Evolutionary conservation across 2,888 invertebrate species (phyloP).

Genomic region (Marasmarcha lunaedactyla): DNA sequence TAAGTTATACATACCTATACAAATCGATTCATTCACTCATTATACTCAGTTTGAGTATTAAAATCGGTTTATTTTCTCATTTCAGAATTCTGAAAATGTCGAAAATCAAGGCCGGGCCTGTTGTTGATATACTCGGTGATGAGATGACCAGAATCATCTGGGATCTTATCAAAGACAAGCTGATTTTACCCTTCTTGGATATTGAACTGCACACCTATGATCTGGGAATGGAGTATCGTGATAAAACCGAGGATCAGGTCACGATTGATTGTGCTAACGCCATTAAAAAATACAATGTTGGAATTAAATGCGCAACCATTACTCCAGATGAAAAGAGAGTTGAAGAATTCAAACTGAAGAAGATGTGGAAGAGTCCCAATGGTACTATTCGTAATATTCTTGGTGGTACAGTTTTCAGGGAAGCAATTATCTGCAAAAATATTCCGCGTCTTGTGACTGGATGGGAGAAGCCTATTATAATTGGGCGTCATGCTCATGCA

Average conservation of each 20-base stretch:
- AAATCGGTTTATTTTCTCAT: not conserved
- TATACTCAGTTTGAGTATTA: no score
- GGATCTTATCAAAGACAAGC: slow-evolving; percentile 97
- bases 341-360: slow-evolving; percentile 87
- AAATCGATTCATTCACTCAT: no score
- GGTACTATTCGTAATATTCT: slow-evolving; percentile 90
- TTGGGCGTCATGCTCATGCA: slow-evolving; percentile 98
- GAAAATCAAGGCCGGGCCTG: slow-evolving; percentile 85
- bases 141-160: slow-evolving; percentile 98
- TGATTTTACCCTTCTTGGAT: slow-evolving; percentile 95
- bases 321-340: slow-evolving; percentile 98
- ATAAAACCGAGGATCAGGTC: slow-evolving; percentile 94
- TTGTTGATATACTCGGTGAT: slow-evolving; percentile 94
- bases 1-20: no score
- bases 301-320: slow-evolving; percentile 98
- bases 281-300: slow-evolving; percentile 96
- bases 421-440: slow-evolving; percentile 91
- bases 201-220: slow-evolving; percentile 95
- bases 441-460: slow-evolving; percentile 95
- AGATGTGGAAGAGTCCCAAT: slow-evolving; percentile 94
- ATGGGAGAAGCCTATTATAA: slow-evolving; percentile 97
- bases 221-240: slow-evolving; percentile 94
- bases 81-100: slow-evolving; percentile 49
- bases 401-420: slow-evolving; percentile 86
- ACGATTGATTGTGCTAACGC: slow-evolving; percentile 98